phyloP scores from a whole-genome alignment of 2,113 vertebrate species.

The Tachysurus vachellii region DNA sequence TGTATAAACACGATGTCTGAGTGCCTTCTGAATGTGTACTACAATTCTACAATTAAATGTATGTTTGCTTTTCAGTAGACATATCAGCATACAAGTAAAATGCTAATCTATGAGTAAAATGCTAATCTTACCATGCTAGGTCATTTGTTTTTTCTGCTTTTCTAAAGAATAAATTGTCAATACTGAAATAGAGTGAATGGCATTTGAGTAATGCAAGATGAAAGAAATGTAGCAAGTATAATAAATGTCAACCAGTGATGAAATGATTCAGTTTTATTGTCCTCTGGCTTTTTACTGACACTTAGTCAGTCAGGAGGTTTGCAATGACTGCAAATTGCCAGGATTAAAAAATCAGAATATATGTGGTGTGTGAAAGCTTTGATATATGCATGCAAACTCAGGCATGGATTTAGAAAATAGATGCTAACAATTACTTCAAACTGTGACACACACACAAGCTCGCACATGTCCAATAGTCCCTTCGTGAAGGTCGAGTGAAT shows the following conservation, averaged over 20 bases:
- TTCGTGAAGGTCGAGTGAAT: not conserved
- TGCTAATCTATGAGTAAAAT: not conserved
- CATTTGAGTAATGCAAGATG: not conserved
- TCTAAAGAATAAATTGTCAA: not conserved
- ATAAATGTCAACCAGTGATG: not conserved
- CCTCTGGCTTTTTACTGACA: not conserved
- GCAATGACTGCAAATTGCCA: not conserved
- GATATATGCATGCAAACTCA: not conserved
- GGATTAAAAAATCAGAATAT: not conserved
- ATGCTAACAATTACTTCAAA: conserved; percentile 4
- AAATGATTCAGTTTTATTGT: conserved; percentile 6
- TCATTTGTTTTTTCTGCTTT: not conserved
- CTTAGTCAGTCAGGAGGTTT: not conserved
- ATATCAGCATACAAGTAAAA: not conserved
- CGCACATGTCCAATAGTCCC: conserved; percentile 16
- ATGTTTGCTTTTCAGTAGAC: not conserved
- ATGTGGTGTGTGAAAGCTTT: not conserved
- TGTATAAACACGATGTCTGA: not conserved
- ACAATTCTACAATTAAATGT: not conserved
- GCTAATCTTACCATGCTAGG: not conserved
- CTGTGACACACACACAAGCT: not conserved
- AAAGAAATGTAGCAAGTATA: not conserved
- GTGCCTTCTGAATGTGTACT: not conserved
- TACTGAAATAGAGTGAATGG: not conserved
- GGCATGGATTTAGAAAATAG: conserved; percentile 1